These are phyloP conservation scores for Diphyllodes magnificus DNA, from an alignment of 2,113 vertebrate genomes.

Conservation along the genomic window DNA sequence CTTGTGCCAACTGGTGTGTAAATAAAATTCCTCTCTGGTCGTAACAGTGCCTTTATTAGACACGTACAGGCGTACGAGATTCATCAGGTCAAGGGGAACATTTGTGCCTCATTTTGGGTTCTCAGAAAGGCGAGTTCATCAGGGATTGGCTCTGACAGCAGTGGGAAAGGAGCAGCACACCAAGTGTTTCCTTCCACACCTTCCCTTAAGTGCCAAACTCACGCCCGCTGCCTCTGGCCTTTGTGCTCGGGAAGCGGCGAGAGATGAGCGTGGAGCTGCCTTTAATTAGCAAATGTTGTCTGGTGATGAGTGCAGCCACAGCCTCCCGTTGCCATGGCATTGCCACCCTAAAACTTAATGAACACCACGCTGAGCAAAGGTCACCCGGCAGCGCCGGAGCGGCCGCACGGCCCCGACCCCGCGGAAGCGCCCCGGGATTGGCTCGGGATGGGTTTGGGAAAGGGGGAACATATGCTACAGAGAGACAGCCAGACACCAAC, in stretches of 20 bases:
- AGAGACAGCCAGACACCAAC: slow-evolving; percentile 5
- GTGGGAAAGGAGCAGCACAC: not conserved
- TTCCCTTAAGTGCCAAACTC: not conserved
- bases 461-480: not conserved
- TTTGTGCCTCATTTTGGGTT: not conserved
- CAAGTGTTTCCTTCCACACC: not conserved
- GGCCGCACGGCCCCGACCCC: not conserved
- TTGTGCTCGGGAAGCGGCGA: not conserved
- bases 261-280: not conserved
- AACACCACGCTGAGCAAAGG: not conserved
- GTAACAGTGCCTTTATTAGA: not conserved
- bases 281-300: not conserved
- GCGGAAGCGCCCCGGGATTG: not conserved
- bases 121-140: rapidly evolving
- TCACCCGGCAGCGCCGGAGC: not conserved
- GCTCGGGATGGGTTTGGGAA: not conserved
- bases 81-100: not conserved
- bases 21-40: not conserved
- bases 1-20: not conserved
- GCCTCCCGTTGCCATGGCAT: not conserved
- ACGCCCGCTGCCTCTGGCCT: not conserved
- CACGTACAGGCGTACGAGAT: too few relatives aligned
- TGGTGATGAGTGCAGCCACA: not conserved
- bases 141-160: not conserved
- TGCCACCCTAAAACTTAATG: not conserved